These are phyloP conservation scores for Actinopyga echinites DNA, from an alignment of 53 echinoderm and acorn worm genomes.

Conservation along the genomic window DNA sequence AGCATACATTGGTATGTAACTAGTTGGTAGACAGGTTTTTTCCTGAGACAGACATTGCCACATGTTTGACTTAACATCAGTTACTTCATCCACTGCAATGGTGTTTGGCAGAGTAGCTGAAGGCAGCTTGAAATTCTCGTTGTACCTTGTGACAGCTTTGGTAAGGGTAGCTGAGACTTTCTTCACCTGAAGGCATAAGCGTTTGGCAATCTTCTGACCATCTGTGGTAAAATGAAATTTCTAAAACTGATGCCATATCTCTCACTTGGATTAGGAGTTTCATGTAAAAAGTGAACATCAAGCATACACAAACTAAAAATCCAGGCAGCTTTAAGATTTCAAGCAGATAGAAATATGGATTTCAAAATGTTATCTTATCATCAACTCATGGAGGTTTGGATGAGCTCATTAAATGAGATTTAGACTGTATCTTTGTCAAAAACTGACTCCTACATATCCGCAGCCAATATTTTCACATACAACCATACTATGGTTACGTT, in stretches of 20 bases:
- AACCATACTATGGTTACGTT: too few relatives aligned
- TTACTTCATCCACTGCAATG: background rate
- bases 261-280: too few relatives aligned
- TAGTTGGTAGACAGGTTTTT: background rate
- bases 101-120: background rate
- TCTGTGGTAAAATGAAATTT: background rate
- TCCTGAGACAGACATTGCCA: background rate
- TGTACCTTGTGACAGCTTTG: background rate
- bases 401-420: too few relatives aligned
- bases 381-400: too few relatives aligned
- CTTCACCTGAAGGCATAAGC: background rate
- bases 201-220: conserved; percentile 11
- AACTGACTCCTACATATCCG: too few relatives aligned
- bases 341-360: too few relatives aligned
- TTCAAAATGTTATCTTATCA: too few relatives aligned
- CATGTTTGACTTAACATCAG: background rate
- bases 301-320: too few relatives aligned
- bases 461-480: too few relatives aligned
- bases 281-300: too few relatives aligned
- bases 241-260: background rate
- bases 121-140: background rate
- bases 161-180: background rate
- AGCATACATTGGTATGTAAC: background rate
- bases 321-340: too few relatives aligned
- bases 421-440: too few relatives aligned